Conservation (phyloP, 1,140 invertebrate genomes). For the Drosophila ficusphila region DNA sequence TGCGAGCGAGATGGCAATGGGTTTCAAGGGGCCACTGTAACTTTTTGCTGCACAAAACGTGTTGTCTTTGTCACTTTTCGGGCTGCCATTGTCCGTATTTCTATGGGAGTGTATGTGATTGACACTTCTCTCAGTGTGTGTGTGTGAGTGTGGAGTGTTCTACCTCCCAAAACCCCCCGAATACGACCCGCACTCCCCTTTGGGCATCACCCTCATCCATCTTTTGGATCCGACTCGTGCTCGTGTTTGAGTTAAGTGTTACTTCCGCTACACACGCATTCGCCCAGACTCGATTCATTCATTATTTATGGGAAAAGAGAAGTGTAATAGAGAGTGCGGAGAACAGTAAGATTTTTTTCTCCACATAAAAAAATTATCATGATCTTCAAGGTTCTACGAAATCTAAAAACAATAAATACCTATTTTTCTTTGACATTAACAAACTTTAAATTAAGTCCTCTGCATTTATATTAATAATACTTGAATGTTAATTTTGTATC, state of each 20-base stretch:
- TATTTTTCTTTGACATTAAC: too few species aligned
- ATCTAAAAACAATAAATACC: too few species aligned
- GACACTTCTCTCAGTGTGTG: conserved; percentile 28
- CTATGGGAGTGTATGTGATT: conserved; percentile 33
- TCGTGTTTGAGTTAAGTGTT: conserved; percentile 74
- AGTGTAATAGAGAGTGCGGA: conserved; percentile 8
- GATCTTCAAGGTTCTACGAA: not conserved
- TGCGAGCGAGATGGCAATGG: conserved; percentile 4
- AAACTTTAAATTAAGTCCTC: too few species aligned
- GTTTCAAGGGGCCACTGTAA: conserved; percentile 46
- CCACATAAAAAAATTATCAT: not conserved
- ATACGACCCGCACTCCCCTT: conserved; percentile 5
- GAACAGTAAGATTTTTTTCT: conserved; percentile 3
- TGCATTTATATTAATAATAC: not conserved
- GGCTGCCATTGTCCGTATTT: conserved; percentile 37
- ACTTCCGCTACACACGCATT: conserved; percentile 68
- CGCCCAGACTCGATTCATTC: conserved; percentile 45
- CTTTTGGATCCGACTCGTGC: conserved; percentile 11
- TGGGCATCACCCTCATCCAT: conserved; percentile 14
- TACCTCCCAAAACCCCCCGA: not conserved
- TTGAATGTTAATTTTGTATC: not conserved
- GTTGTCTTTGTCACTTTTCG: conserved; percentile 47
- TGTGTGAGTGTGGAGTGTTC: conserved; percentile 27
- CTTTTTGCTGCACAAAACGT: conserved; percentile 42
- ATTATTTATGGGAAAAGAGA: conserved; percentile 47